Base-by-base conservation (phyloP, 2,113 vertebrate species). In the Tenrec ecaudatus region DNA sequence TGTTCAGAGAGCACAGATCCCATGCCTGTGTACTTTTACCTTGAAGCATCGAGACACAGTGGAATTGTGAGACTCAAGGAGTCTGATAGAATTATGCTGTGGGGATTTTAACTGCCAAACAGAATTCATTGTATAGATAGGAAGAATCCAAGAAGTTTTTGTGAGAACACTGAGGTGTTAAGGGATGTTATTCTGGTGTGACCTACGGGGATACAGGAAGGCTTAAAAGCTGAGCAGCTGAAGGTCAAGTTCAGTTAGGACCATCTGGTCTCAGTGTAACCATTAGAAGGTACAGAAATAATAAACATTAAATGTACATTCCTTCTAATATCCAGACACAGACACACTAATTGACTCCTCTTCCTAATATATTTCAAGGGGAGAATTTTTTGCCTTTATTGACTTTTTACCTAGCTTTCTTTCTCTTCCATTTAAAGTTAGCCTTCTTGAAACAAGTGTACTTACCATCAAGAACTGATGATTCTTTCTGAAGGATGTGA, bases 251-350 rank as follows among this genome's bases (percentile, higher is more conserved):
- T 84, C 27, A 82, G 19, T 40, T 31, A 16, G 43, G 43, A 82
- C 47, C 47, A 53, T 53, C 58, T 27, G 79, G 60, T 27, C 69
- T 75, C 38, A 69, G 29, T 11, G 14, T 15, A 25, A 47, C 58
- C 29, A 40, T 16, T 19, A 43, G 9, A 38, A 81, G n/a, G 43
- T 27, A 22, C 22, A 10, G 3, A 2, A 33, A 17, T 43, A 23
- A 31, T 66, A 10, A 8, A 17, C 62, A 57, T 3, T 16, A 36
- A 0, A 5, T 0, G 2, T 3, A 17, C 0, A 1, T 2, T 15
- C 19, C 3, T 78, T 31, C n/a, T 22, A 3, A 22, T 69, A 64
- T 33, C 58, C 80, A n/a, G 31, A 77, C 22, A 40, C 68, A 19
- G 25, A 47, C 4, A 25, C 11, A 16, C 17, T 22, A 17, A 64